These are phyloP conservation scores for Archips crataeganus DNA, from an alignment of 2,888 invertebrate species.

Conservation along the genomic window DNA sequence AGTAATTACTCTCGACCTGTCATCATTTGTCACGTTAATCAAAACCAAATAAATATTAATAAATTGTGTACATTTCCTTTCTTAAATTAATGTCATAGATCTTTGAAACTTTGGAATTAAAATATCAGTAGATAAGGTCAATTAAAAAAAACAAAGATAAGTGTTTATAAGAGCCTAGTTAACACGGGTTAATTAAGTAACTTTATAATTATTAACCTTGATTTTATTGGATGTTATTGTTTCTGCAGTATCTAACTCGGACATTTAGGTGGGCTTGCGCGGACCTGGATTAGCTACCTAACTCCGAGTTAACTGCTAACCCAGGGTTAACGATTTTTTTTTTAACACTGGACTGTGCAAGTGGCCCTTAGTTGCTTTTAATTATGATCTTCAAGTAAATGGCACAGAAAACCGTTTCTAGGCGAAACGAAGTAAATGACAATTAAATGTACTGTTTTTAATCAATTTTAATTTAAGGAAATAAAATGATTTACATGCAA, in stretches of 20 bases:
- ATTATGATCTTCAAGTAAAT: background rate
- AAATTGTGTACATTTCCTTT: slow-evolving; percentile 11
- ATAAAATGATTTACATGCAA: no score
- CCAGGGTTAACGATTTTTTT: no score
- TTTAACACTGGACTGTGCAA: no score
- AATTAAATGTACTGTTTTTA: background rate
- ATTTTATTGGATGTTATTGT: background rate
- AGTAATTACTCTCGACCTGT: slow-evolving; percentile 11
- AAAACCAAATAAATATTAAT: slow-evolving; percentile 8
- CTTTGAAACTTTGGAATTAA: no score
- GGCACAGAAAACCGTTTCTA: background rate
- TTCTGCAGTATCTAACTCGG: no score
- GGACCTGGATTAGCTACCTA: no score
- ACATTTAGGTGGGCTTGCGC: no score
- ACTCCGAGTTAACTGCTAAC: no score
- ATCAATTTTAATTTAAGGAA: no score
- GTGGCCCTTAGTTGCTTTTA: background rate
- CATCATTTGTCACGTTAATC: slow-evolving; percentile 14
- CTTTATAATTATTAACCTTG: background rate
- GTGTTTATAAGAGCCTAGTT: background rate
- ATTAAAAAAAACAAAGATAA: background rate
- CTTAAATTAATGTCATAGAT: background rate
- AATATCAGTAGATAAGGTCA: background rate
- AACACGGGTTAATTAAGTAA: no score
- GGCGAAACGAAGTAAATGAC: background rate